Percentiles rank a stretch among this genome's conserved stretches.
Evolutionary conservation across 2,113 vertebrate species (phyloP).

Genomic region (Odocoileus virginianus): DNA sequence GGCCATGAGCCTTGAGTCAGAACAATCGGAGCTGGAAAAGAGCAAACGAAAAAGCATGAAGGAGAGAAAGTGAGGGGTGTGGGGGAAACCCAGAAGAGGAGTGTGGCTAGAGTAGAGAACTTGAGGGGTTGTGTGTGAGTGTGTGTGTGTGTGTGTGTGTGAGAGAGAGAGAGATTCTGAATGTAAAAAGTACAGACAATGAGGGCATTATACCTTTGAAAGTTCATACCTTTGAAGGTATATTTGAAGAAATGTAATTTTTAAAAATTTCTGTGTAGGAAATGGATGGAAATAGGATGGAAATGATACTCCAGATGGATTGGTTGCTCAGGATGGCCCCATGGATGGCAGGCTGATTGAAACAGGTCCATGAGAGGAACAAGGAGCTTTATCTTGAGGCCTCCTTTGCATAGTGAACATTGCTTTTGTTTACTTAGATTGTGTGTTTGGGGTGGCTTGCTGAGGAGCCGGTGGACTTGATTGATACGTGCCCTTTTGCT

Average conservation of each 20-base stretch:
- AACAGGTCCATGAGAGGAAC: neutral
- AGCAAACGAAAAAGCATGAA: neutral
- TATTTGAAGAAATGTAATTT: neutral
- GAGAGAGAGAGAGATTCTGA: neutral
- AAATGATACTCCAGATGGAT: neutral
- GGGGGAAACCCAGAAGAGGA: neutral
- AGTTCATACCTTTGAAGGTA: neutral
- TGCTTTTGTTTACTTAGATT: neutral
- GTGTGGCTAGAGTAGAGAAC: neutral
- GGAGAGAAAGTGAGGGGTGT: neutral
- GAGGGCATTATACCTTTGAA: neutral
- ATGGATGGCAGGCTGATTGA: neutral
- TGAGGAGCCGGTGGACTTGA: neutral
- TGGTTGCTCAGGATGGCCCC: neutral
- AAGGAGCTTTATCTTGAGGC: neutral
- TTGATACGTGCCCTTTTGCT: neutral
- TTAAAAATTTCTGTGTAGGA: neutral
- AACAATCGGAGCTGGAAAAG: neutral
- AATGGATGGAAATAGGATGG: neutral
- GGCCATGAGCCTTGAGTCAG: neutral
- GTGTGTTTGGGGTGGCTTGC: neutral
- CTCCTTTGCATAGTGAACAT: neutral
- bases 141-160: neutral
- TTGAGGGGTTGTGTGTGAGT: neutral
- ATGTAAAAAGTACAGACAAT: neutral